Base-by-base conservation (phyloP, 2,888 invertebrate species). In the Prosapia bicincta region DNA sequence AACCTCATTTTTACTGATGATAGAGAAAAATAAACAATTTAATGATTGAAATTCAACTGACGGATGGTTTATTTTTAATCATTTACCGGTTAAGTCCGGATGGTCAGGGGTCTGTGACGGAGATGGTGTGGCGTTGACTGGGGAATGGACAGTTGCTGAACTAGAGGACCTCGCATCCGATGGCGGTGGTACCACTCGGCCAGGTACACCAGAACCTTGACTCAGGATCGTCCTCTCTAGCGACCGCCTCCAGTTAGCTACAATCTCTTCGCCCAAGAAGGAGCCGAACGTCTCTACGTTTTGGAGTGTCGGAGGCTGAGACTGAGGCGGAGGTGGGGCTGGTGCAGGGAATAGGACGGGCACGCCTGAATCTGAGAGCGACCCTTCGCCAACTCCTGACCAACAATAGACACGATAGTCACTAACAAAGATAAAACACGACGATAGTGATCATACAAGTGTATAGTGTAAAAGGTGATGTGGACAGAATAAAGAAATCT, bases 191-290 rank as follows among this genome's bases (percentile, higher is more conserved):
- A 85, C 54, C 54, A 3, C 54, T 54, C 54, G 54, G 82, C 82
- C 72, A 28, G 79, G 74, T 69, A 69, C 69, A 26, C 30, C 66
- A 13, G 78, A 73, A 13, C 77, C 78, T 28, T 78, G 78, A 20
- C 78, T 81, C 67, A 84, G 82, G 83, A 83, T 83, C 81, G 85
- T 83, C 81, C 87, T 84, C 84, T 92, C 91, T 83, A 92, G 87
- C 82, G 90, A 90, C 82, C 91, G 90, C 83, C 92, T 89, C 91
- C 92, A 92, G 85, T 91, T 90, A 82, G 90, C 90, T 85, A 94
- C 94, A 85, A 94, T 91, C 85, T 94, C 93, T 85, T 93, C 93
- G 85, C 94, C 94, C 84, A 93, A 88, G 84, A 91, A 87, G 80
- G 90, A 89, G 86, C 92, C 92, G 87, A 92, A 91, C 82, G 89